Base-by-base conservation (phyloP, 2,888 invertebrate species). In the Tenthredo livida region DNA sequence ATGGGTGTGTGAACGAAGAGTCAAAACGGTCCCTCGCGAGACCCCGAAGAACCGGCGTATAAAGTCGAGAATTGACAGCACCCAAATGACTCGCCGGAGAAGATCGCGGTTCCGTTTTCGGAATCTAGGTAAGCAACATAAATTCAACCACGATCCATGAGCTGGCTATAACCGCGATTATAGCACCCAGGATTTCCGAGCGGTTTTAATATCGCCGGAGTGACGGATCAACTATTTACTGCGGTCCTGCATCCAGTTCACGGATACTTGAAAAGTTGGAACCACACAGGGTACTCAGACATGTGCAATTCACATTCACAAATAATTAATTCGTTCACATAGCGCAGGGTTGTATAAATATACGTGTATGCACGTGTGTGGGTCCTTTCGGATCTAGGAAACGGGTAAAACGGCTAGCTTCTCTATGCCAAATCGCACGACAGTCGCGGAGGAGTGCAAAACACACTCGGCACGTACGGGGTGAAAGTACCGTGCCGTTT, bases 161-260 rank as follows among this genome's bases (percentile, higher is more conserved):
- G 85, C 88, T 87, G 88, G 88, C 90, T 86, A 89, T 86, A 89
- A 89, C 1, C 15, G 29, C 2, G n/a, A 90, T 90, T 91, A 91
- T 90, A 89, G 89, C 87, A 87, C 87, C 87, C 86, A 86, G 86
- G 87, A 88, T 90, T 90, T 89, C 88, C 89, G 89, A 88, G 90
- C 89, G 89, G 90, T 90, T 91, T 91, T 91, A 91, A 92, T 92
- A 92, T 92, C 92, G 90, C 90, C 88, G 88, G 88, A 89, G 91
- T 92, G 88, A 33, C 33, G 33, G 67, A 67, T 33, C 17, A 33
- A 67, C 86, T 86, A 65, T 80, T 58, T 50, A 15, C 61, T 25
- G n/a, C n/a, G 50, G 25, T 61, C 25, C n/a, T n/a, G n/a, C 88
- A 65, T 61, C 61, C 80, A 15, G 61, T 65, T 25, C 21, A 17